Base-by-base conservation (phyloP, 1,140 invertebrate genomes). In the Nephila pilipes region DNA sequence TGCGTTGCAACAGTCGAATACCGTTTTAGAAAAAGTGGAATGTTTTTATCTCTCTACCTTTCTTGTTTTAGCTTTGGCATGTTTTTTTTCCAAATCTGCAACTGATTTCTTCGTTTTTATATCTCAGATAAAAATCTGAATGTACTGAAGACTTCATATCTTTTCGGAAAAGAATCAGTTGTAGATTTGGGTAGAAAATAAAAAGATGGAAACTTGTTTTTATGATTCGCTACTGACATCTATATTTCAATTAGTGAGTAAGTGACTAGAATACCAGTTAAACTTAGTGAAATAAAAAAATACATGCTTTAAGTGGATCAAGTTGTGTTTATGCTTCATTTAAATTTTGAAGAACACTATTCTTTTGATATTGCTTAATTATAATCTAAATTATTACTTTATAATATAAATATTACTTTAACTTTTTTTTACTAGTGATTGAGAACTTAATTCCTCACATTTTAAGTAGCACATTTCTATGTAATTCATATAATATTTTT, bases 1-100 rank as follows among this genome's bases (percentile, higher is more conserved):
- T 88, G 60, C 75, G 85, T 63, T 87, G 85, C 57, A 32, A 36
- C 38, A 60, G 55, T 38, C 85, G 85, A n/a, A 36, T 60, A 60
- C 55, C 29, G 20, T 60, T 85, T 87, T 87, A 32, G 60, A 16
- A 36, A 60, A 60, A 87, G 25, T 60, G 36, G 55, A 63, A 63
- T 87, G 6, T 46, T 60, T 87, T 87, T 60, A 87, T 29, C 20
- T 57, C 55, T 20, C 46, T 36, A 87, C 57, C 57, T 87, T 63
- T 87, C n/a, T 22, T 87, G 63, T 87, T 87, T 25, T n/a, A 57
- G n/a, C 38, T 60, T 60, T 25, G 55, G 25, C 29, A 32, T 58
- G 32, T 87, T 87, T 32, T 54, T 55, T 32, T 36, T 29, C 18
- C 36, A 60, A 85, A 87, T 55, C 25, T 58, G 25, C 58, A 16